Base-by-base conservation (phyloP, 2,113 vertebrate genomes). In the Pollachius pollachius region DNA sequence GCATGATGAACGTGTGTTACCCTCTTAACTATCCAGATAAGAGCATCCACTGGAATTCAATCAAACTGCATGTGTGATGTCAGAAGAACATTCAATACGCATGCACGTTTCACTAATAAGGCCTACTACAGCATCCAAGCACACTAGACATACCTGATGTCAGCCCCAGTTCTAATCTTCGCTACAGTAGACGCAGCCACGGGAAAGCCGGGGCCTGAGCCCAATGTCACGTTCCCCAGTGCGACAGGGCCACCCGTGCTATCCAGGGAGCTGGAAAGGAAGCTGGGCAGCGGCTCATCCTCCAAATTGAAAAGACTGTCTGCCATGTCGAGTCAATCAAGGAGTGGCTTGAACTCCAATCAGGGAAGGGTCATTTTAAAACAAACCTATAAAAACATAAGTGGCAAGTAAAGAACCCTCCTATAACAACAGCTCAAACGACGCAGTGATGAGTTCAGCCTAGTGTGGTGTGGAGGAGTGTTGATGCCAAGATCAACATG, bases 161-260 rank as follows among this genome's bases (percentile, higher is more conserved):
- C 90, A 73, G 71, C 65, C 7, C 54, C 74, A 0, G 56, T 71
- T 90, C 89, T 93, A 87, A 84, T 90, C 92, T 92, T 95, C 81
- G 93, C 95, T 76, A 96, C 90, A 30, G 97, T 99, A 15, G 97
- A 99, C 71, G 96, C 95, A 66, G 97, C 97, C 85, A 99, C 91
- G 37, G 97, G 97, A 15, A 96, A 82, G 19, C 96, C 97, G 5
- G 93, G 93, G 69, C 92, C 94, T 68, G 96, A 97, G 66, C 92
- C 90, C 74, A 96, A 37, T 0, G 94, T 97, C 67, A 95, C 85
- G 74, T 97, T 95, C 73, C 90, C 94, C 41, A 96, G 88, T 23
- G 88, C 72, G 16, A 77, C 86, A 9, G 91, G 92, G 34, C 76
- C 84, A n/a, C 70, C 67, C 37, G 74, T 82, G 80, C 90, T 94